These are phyloP conservation scores for Nowickia ferox DNA, from an alignment of 2,888 invertebrate genomes.

Conservation along the genomic window DNA sequence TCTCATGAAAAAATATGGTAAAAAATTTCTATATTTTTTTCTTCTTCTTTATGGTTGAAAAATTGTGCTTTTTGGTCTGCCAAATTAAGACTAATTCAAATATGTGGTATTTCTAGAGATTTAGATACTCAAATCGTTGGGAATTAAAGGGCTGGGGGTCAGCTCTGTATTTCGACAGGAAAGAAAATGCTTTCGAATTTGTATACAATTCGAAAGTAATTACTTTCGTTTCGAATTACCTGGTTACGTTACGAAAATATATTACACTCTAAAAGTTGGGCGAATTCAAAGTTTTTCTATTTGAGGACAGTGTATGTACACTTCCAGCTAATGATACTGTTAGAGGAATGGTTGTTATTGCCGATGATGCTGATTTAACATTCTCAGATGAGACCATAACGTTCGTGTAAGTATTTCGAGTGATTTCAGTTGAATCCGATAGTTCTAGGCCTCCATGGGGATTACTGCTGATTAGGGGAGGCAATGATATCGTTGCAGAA, in stretches of 20 bases:
- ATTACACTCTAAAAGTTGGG: constrained; percentile 44
- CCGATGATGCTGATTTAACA: constrained; percentile 34
- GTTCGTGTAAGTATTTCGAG: constrained; percentile 51
- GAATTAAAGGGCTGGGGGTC: constrained; percentile 1
- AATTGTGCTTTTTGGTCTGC: constrained; percentile 18
- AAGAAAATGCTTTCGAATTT: too few species aligned
- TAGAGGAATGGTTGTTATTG: constrained; percentile 53
- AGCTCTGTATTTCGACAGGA: too few species aligned
- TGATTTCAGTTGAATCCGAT: constrained; percentile 36
- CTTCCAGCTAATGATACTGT: constrained; percentile 40
- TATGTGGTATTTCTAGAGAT: constrained; percentile 4
- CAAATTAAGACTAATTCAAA: constrained; percentile 6
- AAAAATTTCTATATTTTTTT: background rate
- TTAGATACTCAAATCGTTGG: constrained; percentile 28
- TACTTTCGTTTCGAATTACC: too few species aligned
- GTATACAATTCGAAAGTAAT: too few species aligned
- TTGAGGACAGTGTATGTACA: constrained; percentile 43
- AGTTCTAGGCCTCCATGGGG: constrained; percentile 14
- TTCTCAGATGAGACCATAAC: constrained; percentile 54
- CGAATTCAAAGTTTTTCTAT: constrained; percentile 49
- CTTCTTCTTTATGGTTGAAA: background rate
- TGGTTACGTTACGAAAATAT: background rate
- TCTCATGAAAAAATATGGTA: background rate
- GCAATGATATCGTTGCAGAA: constrained; percentile 76
- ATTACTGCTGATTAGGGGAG: constrained; percentile 49